Conservation (phyloP, 2,113 vertebrate genomes). For the Callospermophilus lateralis region DNA sequence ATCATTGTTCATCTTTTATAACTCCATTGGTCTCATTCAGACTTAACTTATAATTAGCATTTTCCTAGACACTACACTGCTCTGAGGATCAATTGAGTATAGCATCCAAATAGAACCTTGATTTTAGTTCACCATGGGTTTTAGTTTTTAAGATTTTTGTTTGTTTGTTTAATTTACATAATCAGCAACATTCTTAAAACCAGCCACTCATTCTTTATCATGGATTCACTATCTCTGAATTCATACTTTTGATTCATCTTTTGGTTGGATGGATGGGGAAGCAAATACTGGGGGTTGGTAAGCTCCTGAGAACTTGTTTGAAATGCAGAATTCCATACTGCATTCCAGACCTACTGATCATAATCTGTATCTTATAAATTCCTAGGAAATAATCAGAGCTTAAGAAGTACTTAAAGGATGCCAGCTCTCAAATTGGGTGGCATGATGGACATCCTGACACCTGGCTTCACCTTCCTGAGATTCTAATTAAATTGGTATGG, state of each 20-base stretch:
- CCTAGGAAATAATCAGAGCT: background rate
- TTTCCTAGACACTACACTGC: background rate
- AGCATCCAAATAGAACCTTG: background rate
- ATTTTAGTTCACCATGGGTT: background rate
- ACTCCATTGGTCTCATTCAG: background rate
- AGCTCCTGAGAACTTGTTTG: background rate
- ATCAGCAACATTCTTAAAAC: background rate
- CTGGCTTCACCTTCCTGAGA: background rate
- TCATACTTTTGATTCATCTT: background rate
- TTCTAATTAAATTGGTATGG: background rate
- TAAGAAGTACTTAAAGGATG: background rate
- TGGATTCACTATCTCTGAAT: background rate
- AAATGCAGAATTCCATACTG: background rate
- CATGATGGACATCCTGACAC: background rate
- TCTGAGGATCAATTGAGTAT: background rate
- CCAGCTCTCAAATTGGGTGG: background rate
- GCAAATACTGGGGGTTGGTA: background rate
- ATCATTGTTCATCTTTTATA: background rate
- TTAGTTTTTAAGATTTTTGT: background rate
- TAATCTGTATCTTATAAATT: background rate
- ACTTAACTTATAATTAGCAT: background rate
- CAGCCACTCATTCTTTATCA: background rate
- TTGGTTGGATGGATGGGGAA: background rate
- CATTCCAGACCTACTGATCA: background rate
- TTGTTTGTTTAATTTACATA: background rate